phyloP scores from a whole-genome alignment of 2,888 invertebrate genomes.

The Hydraecia micacea region DNA sequence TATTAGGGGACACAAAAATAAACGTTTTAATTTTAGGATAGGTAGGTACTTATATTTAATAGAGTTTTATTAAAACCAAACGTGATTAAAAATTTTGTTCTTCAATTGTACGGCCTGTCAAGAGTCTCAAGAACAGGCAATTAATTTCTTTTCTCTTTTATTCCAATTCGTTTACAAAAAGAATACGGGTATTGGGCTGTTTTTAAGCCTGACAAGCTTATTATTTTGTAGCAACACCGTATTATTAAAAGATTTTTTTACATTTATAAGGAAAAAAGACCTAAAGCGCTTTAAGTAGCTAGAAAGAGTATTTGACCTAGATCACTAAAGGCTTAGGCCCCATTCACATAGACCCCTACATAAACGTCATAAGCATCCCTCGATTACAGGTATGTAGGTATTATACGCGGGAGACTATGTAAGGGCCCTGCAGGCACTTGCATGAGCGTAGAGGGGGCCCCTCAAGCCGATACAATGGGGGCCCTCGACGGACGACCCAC shows the following conservation, averaged over 20 bases:
- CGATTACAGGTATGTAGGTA: slow-evolving; percentile 45
- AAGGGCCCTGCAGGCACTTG: slow-evolving; percentile 57
- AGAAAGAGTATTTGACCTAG: not conserved
- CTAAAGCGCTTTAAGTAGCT: not conserved
- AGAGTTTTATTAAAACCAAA: slow-evolving; percentile 59
- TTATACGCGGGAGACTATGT: slow-evolving; percentile 26
- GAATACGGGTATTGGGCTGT: slow-evolving; percentile 18
- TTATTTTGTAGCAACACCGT: slow-evolving; percentile 18
- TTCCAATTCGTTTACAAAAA: slow-evolving; percentile 48
- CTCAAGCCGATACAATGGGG: slow-evolving; percentile 59
- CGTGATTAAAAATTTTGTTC: slow-evolving; percentile 52
- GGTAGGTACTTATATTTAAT: slow-evolving; percentile 41
- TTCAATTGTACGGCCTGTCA: slow-evolving; percentile 54
- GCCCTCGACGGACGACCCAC: slow-evolving; percentile 58
- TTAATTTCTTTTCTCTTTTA: slow-evolving; percentile 54
- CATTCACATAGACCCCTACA: slow-evolving; percentile 6
- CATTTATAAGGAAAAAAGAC: not conserved
- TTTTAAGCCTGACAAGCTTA: slow-evolving; percentile 19
- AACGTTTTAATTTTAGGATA: slow-evolving; percentile 37
- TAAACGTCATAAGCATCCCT: slow-evolving; percentile 40
- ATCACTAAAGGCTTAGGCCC: not conserved
- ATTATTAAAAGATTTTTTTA: not conserved
- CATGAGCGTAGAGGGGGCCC: slow-evolving; percentile 43
- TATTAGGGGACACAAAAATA: slow-evolving; percentile 25
- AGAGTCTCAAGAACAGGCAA: slow-evolving; percentile 59